These are phyloP conservation scores for Clamator glandarius DNA, from an alignment of 2,797 vertebrate genomes.

Conservation along the genomic window DNA sequence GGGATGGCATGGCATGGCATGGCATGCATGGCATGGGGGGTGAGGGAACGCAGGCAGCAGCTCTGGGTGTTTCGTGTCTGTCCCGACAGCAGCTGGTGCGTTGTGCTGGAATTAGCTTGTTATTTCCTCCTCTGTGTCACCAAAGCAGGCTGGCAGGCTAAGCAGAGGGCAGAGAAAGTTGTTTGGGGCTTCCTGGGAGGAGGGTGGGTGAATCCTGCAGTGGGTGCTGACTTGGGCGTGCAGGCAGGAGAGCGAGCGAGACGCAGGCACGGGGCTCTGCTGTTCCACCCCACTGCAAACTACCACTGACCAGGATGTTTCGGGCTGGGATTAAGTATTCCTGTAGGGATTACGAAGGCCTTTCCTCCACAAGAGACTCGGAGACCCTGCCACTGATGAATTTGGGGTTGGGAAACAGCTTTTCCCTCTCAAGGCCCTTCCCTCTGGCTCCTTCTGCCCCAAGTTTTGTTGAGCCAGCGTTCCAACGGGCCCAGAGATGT, in stretches of 20 bases:
- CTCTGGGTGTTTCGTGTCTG: fast-evolving
- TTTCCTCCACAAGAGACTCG: neutral
- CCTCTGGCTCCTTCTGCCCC: neutral
- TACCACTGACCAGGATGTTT: neutral
- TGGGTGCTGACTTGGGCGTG: fast-evolving
- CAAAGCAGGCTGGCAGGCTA: neutral
- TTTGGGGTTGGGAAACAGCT: neutral
- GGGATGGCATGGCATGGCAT: too few relatives aligned
- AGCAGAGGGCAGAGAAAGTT: neutral
- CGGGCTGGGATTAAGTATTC: neutral
- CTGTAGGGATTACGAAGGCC: neutral
- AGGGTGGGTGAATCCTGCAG: neutral
- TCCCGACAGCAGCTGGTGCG: fast-evolving
- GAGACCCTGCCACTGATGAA: neutral
- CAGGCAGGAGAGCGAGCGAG: fast-evolving
- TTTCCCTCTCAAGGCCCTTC: neutral
- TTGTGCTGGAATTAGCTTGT: neutral
- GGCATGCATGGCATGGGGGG: too few relatives aligned
- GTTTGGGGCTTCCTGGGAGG: neutral
- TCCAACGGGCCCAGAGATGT: neutral
- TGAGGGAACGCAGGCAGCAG: neutral
- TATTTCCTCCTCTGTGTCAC: neutral
- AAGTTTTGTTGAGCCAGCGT: neutral
- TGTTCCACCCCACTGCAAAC: neutral
- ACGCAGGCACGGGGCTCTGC: neutral